phyloP scores from a whole-genome alignment of 2,888 invertebrate species.

The Torymus auratus region DNA sequence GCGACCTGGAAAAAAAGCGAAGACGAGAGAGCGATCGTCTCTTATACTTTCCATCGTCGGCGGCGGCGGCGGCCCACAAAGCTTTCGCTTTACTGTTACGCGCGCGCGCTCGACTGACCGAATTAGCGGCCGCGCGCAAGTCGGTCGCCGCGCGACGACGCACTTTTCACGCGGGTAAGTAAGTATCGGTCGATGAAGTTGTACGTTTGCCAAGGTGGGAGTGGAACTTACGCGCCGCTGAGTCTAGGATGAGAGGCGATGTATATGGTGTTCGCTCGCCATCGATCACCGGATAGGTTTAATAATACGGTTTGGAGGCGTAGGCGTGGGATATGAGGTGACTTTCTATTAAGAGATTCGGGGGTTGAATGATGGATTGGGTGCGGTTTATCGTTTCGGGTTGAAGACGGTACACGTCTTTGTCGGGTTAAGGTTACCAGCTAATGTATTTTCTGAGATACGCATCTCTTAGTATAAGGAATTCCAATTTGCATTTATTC shows the following conservation, averaged over 20 bases:
- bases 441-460: too few relatives aligned
- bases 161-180: too few relatives aligned
- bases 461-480: too few relatives aligned
- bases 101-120: constrained; percentile 45
- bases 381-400: neutral
- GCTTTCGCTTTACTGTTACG: constrained; percentile 43
- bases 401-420: neutral
- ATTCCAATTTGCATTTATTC: too few relatives aligned
- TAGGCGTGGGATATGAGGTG: neutral
- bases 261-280: neutral
- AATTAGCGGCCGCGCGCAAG: constrained; percentile 22
- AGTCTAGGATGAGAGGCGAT: too few relatives aligned
- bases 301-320: neutral
- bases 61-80: neutral
- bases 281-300: neutral
- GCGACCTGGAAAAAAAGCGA: neutral
- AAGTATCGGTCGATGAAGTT: too few relatives aligned
- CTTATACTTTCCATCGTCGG: constrained; percentile 25
- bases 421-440: too few relatives aligned
- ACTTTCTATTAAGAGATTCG: neutral
- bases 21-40: neutral
- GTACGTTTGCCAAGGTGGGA: too few relatives aligned
- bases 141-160: constrained; percentile 1
- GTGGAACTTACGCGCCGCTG: too few relatives aligned
- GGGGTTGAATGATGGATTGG: constrained; percentile 2